Evolutionary conservation across 2,888 invertebrate genomes (phyloP).

Genomic region (Bellardia bayeri): DNA sequence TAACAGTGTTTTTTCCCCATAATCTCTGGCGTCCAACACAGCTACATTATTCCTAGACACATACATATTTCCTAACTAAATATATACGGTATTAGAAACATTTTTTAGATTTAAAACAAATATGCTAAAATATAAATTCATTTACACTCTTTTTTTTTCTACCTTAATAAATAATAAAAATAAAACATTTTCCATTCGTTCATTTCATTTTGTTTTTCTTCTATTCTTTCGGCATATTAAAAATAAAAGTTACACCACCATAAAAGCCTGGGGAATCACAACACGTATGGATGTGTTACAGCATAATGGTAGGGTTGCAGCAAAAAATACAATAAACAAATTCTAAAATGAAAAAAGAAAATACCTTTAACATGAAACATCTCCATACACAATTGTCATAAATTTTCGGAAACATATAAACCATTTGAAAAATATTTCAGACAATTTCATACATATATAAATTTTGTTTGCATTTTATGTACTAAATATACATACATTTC

Average conservation of each 20-base stretch:
- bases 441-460: slow-evolving; percentile 21
- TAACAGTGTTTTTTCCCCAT: neutral
- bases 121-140: slow-evolving; percentile 36
- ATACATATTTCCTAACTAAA: neutral
- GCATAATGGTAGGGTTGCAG: neutral
- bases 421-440: slow-evolving; percentile 41
- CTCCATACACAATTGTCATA: slow-evolving; percentile 56
- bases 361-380: slow-evolving; percentile 46
- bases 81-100: neutral
- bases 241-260: slow-evolving; percentile 32
- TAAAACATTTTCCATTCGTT: slow-evolving; percentile 13
- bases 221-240: neutral
- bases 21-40: neutral
- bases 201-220: neutral
- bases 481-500: neutral
- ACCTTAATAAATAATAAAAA: slow-evolving; percentile 56
- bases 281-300: slow-evolving; percentile 2
- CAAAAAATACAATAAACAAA: slow-evolving; percentile 32
- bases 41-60: neutral
- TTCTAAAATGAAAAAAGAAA: slow-evolving; percentile 18
- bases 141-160: slow-evolving; percentile 36
- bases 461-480: neutral
- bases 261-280: slow-evolving; percentile 32
- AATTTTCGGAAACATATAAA: slow-evolving; percentile 41
- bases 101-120: slow-evolving; percentile 28